Evolutionary conservation across 2,888 invertebrate species (phyloP).

Genomic region (Timema podura): DNA sequence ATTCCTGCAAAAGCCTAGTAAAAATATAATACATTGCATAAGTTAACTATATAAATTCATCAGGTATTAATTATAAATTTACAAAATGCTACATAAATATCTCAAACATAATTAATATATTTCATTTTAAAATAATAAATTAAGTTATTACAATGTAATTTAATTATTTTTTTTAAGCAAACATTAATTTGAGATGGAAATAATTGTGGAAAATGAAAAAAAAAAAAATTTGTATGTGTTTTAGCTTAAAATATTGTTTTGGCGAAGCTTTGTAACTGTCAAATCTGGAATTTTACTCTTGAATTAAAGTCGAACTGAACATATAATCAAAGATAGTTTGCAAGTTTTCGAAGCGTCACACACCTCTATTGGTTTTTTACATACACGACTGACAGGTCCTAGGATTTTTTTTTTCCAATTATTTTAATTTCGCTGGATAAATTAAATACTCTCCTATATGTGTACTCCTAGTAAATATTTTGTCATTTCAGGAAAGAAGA

Average conservation of each 20-base stretch:
- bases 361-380: not conserved
- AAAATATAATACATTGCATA: too few relatives aligned
- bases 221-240: too few relatives aligned
- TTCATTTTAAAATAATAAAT: not conserved
- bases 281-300: too few relatives aligned
- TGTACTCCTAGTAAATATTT: not conserved
- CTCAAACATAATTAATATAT: not conserved
- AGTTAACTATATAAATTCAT: too few relatives aligned
- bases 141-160: not conserved
- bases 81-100: too few relatives aligned
- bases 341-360: not conserved
- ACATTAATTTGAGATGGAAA: not conserved
- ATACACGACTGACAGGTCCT: not conserved
- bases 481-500: slow-evolving; percentile 58
- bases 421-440: not conserved
- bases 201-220: not conserved
- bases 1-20: too few relatives aligned
- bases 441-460: not conserved
- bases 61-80: too few relatives aligned
- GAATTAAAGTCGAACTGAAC: too few relatives aligned
- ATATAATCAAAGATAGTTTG: too few relatives aligned
- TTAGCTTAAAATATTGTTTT: too few relatives aligned
- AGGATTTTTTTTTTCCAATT: not conserved
- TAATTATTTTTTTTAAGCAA: not conserved
- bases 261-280: too few relatives aligned